Base-by-base conservation (phyloP, 2,797 vertebrate genomes). In the Cebuella pygmaea region DNA sequence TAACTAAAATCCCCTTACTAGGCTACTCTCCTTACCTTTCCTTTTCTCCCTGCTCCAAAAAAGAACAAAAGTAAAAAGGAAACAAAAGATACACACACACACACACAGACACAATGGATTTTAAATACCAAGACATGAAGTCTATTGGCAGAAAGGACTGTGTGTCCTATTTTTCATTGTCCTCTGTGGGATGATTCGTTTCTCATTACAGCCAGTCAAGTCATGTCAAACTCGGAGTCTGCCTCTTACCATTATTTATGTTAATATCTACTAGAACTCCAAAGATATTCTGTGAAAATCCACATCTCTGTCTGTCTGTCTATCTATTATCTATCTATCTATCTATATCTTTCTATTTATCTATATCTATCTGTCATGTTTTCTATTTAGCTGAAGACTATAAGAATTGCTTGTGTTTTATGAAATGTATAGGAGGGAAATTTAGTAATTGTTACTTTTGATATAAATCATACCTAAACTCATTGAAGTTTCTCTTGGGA, bases 281-380 rank as follows among this genome's bases (percentile, higher is more conserved):
- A 97, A 98, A 97, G 90, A 97, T 95, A 97, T 97, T 97, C 96
- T 97, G 96, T 98, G 95, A 98, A 98, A 98, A 98, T 95, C 93
- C 81, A 95, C 92, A 94, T 33, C 27, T 12, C 6, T 95, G 39
- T 39, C 52, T 92, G 11, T 67, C 13, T 39, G 9, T 44, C 24
- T 87, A 33, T 14, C 19, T 98, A 97, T 94, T 96, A 93, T 98
- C 50, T 59, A 41, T 64, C 59, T 41, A 36, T 13, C 24, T 98
- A 98, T 94, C 95, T 96, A 94, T 98, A 61, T 94, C 95, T 96
- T 59, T 76, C 12, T 33, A n/a, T 72, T n/a, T 81, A 74, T 41
- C 95, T 80, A 24, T 36, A 36, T 10, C 24, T 97, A 98, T 94
- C 95, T 95, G 93, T 98, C 93, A 90, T 90, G 44, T 97, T 98